A percentile compares a stretch with the other conserved stretches of the same genome.
Evolutionary conservation across 2,888 invertebrate genomes (phyloP).

Genomic region (Gymnosoma rotundatum): DNA sequence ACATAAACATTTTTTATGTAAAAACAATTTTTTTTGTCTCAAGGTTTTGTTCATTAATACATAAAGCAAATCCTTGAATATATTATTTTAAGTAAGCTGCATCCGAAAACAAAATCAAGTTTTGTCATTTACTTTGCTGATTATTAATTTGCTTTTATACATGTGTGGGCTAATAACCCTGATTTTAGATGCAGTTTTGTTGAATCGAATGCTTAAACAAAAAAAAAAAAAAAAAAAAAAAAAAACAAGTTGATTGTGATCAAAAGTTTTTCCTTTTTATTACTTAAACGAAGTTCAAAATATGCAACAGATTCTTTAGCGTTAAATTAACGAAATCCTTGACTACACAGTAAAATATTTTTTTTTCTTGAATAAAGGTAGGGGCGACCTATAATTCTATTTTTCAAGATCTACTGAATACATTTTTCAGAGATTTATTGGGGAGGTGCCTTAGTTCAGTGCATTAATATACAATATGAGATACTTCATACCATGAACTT

Average conservation of each 20-base stretch:
- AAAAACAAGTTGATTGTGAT: slow-evolving; percentile 2
- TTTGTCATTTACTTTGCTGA: slow-evolving; percentile 2
- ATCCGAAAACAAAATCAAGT: slow-evolving; percentile 20
- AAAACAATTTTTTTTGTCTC: not conserved
- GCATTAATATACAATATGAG: too few relatives aligned
- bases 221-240: not conserved
- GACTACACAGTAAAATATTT: slow-evolving; percentile 42
- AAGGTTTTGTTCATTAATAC: slow-evolving; percentile 17
- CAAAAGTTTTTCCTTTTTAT: not conserved
- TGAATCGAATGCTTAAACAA: not conserved
- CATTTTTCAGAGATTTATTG: too few relatives aligned
- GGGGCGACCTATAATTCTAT: too few relatives aligned
- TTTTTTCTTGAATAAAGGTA: too few relatives aligned
- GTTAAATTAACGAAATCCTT: slow-evolving; percentile 2
- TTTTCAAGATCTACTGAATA: too few relatives aligned
- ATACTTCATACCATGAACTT: too few relatives aligned
- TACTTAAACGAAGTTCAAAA: not conserved
- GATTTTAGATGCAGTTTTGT: not conserved
- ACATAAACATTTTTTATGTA: slow-evolving; percentile 11
- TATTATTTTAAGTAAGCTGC: slow-evolving; percentile 9
- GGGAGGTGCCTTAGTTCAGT: too few relatives aligned
- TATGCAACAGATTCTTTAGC: not conserved
- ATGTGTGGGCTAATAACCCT: slow-evolving; percentile 31
- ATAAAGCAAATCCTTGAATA: slow-evolving; percentile 25
- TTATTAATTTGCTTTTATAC: not conserved